Percentiles rank a stretch among this genome's conserved stretches.
Conservation (phyloP, 2,797 vertebrate species). For the Bradypodion ventrale region DNA sequence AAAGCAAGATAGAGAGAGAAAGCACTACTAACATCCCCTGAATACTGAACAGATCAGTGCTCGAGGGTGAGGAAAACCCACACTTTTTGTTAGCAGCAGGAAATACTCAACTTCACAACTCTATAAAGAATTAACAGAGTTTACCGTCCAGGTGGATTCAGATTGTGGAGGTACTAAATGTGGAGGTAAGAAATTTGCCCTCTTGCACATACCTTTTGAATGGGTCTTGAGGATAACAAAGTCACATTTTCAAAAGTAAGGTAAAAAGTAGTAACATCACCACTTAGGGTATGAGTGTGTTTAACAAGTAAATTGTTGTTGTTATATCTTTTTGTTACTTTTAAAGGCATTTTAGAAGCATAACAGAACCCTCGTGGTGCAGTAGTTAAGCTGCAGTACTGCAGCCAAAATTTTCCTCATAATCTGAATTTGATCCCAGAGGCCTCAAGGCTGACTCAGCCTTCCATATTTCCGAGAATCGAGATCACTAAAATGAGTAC, state of each 20-base stretch:
- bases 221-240: background rate
- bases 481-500: no score
- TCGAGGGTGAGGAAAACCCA: background rate
- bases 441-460: no score
- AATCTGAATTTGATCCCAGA: no score
- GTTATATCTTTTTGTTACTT: no score
- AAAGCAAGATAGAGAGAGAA: no score
- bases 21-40: background rate
- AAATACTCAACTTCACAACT: slow-evolving; percentile 11
- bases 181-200: background rate
- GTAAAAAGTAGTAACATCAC: background rate
- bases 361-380: no score
- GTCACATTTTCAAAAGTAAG: background rate
- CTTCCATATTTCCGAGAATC: no score
- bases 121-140: background rate
- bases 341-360: no score
- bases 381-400: no score
- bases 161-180: background rate
- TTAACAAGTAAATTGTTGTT: no score
- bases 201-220: background rate
- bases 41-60: background rate
- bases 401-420: no score
- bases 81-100: background rate
- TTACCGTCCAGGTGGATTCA: background rate
- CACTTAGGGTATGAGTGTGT: no score